Evolutionary conservation across 1,140 invertebrate genomes (phyloP).

Genomic region (Neuroterus valhalla): DNA sequence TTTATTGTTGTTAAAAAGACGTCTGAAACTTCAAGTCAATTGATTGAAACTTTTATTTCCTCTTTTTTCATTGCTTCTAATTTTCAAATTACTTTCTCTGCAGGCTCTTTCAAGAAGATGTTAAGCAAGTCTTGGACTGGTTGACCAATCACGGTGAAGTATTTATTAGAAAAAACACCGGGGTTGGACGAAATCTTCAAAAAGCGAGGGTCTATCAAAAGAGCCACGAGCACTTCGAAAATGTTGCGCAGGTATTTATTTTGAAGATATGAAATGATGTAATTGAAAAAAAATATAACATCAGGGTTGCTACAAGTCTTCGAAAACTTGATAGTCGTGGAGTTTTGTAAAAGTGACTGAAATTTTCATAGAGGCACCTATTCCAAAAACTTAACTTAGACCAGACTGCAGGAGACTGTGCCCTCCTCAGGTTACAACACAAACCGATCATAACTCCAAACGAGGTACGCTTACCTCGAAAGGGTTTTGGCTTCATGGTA

Average conservation of each 20-base stretch:
- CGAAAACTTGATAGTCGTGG: background rate
- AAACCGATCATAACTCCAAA: too few species aligned
- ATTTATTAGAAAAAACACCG: conserved; percentile 96
- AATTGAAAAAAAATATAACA: conserved; percentile 1
- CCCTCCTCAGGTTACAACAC: too few species aligned
- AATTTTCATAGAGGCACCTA: background rate
- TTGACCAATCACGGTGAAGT: conserved; percentile 99
- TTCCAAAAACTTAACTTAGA: too few species aligned
- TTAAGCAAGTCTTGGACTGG: conserved; percentile 97
- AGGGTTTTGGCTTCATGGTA: too few species aligned
- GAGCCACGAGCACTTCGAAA: conserved; percentile 98
- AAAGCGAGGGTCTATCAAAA: conserved; percentile 97
- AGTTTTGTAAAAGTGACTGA: background rate
- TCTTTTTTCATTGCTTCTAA: conserved; percentile 15
- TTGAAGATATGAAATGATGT: background rate
- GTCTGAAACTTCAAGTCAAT: too few species aligned
- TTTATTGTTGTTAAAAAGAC: too few species aligned
- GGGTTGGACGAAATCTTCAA: conserved; percentile 95
- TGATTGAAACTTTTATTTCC: too few species aligned
- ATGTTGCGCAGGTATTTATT: conserved; percentile 91
- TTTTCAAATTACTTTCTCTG: conserved; percentile 37
- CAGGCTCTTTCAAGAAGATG: conserved; percentile 94
- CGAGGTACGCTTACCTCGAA: too few species aligned
- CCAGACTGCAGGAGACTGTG: too few species aligned
- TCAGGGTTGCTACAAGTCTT: background rate